Evolutionary conservation across 2,888 invertebrate species (phyloP).

Genomic region (Punctoribates punctum): DNA sequence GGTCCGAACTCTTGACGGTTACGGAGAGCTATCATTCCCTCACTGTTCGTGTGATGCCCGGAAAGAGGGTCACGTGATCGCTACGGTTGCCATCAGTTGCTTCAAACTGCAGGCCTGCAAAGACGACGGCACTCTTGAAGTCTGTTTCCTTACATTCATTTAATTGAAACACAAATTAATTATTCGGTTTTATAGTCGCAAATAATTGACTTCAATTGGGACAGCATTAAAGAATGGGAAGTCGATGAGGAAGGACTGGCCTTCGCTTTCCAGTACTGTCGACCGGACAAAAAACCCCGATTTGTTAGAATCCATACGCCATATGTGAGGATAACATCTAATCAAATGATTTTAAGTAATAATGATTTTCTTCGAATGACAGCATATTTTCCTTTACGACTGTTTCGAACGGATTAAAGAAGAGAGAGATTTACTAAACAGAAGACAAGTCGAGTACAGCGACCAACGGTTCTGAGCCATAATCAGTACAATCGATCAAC

Average conservation of each 20-base stretch:
- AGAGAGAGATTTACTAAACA: slow-evolving; percentile 61
- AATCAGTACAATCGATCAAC: too few relatives aligned
- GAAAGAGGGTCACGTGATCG: slow-evolving; percentile 78
- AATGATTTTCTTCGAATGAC: slow-evolving; percentile 53
- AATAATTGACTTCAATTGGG: slow-evolving; percentile 73
- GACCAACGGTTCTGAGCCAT: neutral
- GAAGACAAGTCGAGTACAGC: neutral
- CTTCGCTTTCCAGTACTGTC: slow-evolving; percentile 79
- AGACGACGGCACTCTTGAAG: slow-evolving; percentile 72
- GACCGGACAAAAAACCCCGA: slow-evolving; percentile 72
- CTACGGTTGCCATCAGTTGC: slow-evolving; percentile 64
- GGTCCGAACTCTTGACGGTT: slow-evolving; percentile 81
- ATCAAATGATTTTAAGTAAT: neutral
- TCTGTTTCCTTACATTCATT: slow-evolving; percentile 49
- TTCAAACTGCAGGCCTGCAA: slow-evolving; percentile 78
- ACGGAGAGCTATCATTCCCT: slow-evolving; percentile 90
- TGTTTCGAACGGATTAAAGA: slow-evolving; percentile 94
- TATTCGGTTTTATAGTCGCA: slow-evolving; percentile 25
- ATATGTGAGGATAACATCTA: slow-evolving; percentile 64
- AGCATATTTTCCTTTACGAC: slow-evolving; percentile 85
- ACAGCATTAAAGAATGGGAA: slow-evolving; percentile 75
- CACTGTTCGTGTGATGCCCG: slow-evolving; percentile 87
- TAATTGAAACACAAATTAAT: neutral
- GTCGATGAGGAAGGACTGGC: slow-evolving; percentile 89
- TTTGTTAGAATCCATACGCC: slow-evolving; percentile 83